Percentiles rank a stretch among this genome's conserved stretches.
These are phyloP conservation scores for Lampris incognitus DNA, from an alignment of 2,113 vertebrate genomes.

Conservation along the genomic window DNA sequence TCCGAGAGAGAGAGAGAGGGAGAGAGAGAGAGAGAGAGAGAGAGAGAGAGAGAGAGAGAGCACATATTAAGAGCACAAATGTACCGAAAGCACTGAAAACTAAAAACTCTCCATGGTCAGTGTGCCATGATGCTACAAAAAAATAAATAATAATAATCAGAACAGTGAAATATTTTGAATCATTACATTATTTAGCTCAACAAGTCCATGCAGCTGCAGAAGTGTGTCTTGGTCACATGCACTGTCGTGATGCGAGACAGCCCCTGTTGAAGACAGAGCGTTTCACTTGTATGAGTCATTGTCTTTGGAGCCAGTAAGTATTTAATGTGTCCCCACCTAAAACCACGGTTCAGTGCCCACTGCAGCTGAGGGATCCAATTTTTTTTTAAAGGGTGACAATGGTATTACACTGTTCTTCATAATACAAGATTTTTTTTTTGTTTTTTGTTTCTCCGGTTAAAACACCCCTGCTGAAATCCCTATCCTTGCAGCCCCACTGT, in stretches of 20 bases:
- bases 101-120: slow-evolving; percentile 27
- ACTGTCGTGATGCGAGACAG: slow-evolving; percentile 19
- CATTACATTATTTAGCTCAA: slow-evolving; percentile 56
- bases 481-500: slow-evolving; percentile 23
- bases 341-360: not conserved
- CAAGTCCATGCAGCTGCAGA: slow-evolving; percentile 20
- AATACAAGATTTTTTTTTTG: slow-evolving; percentile 13
- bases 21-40: no score
- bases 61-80: no score
- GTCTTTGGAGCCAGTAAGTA: not conserved
- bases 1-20: no score
- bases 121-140: slow-evolving; percentile 6
- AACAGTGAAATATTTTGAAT: slow-evolving; percentile 38
- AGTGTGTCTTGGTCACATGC: slow-evolving; percentile 38
- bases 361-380: not conserved
- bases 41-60: no score
- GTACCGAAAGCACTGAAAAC: not conserved
- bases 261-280: slow-evolving; percentile 41
- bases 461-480: not conserved
- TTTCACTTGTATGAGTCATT: slow-evolving; percentile 18
- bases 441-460: slow-evolving; percentile 7
- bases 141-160: slow-evolving; percentile 26
- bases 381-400: not conserved
- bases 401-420: not conserved
- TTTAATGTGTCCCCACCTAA: not conserved